Evolutionary conservation across 2,113 vertebrate species (phyloP).

Genomic region (Rhinopomastus cyanomelas): DNA sequence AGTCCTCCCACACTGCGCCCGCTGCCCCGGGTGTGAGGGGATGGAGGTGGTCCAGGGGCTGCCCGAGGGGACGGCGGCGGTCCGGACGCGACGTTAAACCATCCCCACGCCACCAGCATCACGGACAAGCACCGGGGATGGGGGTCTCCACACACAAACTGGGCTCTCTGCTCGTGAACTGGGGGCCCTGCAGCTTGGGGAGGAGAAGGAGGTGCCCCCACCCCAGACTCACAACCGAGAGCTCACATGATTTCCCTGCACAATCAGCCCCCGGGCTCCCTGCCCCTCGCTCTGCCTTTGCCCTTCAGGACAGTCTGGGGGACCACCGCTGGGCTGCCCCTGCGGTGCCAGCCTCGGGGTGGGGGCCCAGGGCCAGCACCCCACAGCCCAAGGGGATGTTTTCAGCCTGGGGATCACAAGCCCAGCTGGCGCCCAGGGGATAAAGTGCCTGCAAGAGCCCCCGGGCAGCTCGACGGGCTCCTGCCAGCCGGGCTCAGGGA

Average conservation of each 20-base stretch:
- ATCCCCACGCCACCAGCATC: rapidly evolving
- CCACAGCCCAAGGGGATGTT: rapidly evolving
- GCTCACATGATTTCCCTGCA: not conserved
- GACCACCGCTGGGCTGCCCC: no score
- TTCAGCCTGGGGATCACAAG: not conserved
- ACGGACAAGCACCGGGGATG: not conserved
- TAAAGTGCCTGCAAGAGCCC: not conserved
- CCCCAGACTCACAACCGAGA: rapidly evolving
- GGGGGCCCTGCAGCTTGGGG: rapidly evolving
- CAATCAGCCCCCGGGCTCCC: rapidly evolving
- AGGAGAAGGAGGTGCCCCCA: not conserved
- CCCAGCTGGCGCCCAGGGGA: not conserved
- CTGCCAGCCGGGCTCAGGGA: no score
- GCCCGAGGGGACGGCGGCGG: not conserved
- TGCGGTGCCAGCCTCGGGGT: not conserved
- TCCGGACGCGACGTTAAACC: rapidly evolving
- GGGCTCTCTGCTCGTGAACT: no score
- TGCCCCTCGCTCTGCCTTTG: rapidly evolving
- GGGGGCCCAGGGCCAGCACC: not conserved
- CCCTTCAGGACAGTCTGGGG: not conserved
- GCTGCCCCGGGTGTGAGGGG: not conserved
- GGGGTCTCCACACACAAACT: not conserved
- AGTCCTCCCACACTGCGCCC: not conserved
- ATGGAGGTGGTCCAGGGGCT: not conserved
- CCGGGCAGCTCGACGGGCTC: not conserved